Evolutionary conservation across 30 jellyfish, hydroid and myxozoan genomes (phyloP), one percentile per base, ranked within the genome.

Genomic region (Hydractinia symbiolongicarpus): DNA sequence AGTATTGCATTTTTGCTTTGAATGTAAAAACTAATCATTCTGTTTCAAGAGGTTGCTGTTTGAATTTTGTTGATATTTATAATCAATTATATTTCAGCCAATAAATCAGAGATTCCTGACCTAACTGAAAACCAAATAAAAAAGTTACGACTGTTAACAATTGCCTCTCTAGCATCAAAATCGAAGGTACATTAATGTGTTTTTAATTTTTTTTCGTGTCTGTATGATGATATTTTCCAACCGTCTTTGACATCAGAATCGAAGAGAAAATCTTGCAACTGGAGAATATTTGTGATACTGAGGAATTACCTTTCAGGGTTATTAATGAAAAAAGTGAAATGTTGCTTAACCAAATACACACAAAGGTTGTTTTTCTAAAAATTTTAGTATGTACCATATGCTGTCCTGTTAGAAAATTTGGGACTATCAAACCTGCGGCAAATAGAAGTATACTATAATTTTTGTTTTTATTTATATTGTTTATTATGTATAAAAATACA

Each of bases 131-230:
- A 67, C n/a, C 99, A 94, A 66, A 64, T 81, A 49, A 83, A 83
- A 54, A 94, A 94, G 82, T 84, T 94, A 53, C 86, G 96, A 21
- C 96, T 89, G 9, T 83, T 94, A 13, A 88, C 99, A 4, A 85
- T 94, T 17, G 96, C 95, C 13, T 85, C 96, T 54, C 87, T 94
- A 49, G 97, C 99, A 57, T 81, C 96, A 5, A 11, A 60, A 8
- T 84, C 92, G 0, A 94, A 90, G 95, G 97, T 90, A 83, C 10
- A 73, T 54, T 4, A 54, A 5, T 80, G 10, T 19, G 4, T 75
- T 56, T 7, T 6, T 77, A 49, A 53, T 76, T 5, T 6, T 4
- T 5, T 10, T 30, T 17, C 19, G 2, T 16, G 14, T 73, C 77
- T 13, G 14, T 20, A 9, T 51, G 44, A 30, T 30, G 44, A 30